Conservation (phyloP, 2,888 invertebrate genomes). For the Scaptomyza parva region DNA sequence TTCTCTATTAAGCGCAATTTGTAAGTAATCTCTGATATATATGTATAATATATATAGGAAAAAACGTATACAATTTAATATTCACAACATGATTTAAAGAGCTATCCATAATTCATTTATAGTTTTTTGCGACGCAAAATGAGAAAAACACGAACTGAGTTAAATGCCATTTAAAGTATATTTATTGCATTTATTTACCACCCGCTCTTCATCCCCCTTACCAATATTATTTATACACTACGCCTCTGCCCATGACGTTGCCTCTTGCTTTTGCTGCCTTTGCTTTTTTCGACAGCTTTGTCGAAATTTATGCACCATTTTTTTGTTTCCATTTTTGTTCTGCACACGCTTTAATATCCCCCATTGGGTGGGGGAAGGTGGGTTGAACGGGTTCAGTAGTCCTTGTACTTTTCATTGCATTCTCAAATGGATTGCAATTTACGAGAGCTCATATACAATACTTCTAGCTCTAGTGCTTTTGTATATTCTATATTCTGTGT, state of each 20-base stretch:
- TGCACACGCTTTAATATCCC: conserved; percentile 27
- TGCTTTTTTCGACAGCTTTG: conserved; percentile 44
- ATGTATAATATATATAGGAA: background rate
- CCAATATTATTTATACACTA: background rate
- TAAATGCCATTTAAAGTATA: conserved; percentile 1
- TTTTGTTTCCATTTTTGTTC: conserved; percentile 45
- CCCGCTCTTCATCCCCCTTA: background rate
- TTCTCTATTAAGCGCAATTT: too few species aligned
- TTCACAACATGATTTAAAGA: background rate
- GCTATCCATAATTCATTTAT: conserved; percentile 1
- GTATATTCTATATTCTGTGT: background rate
- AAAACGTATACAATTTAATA: background rate
- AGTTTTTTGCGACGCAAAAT: too few species aligned
- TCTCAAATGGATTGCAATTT: conserved; percentile 41
- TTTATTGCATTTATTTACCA: conserved; percentile 15
- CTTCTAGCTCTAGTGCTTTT: too few species aligned
- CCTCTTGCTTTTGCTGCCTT: conserved; percentile 24
- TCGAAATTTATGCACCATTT: conserved; percentile 60
- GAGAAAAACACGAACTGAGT: background rate
- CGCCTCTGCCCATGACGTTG: conserved; percentile 39
- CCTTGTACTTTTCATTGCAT: conserved; percentile 30
- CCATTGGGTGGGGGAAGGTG: conserved; percentile 10
- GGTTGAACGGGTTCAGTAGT: conserved; percentile 32
- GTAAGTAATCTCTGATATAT: too few species aligned
- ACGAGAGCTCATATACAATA: conserved; percentile 17